Percentiles rank a stretch among this genome's conserved stretches.
These are phyloP conservation scores for Drosophila neonasuta DNA, from an alignment of 2,888 invertebrate genomes.

Conservation along the genomic window DNA sequence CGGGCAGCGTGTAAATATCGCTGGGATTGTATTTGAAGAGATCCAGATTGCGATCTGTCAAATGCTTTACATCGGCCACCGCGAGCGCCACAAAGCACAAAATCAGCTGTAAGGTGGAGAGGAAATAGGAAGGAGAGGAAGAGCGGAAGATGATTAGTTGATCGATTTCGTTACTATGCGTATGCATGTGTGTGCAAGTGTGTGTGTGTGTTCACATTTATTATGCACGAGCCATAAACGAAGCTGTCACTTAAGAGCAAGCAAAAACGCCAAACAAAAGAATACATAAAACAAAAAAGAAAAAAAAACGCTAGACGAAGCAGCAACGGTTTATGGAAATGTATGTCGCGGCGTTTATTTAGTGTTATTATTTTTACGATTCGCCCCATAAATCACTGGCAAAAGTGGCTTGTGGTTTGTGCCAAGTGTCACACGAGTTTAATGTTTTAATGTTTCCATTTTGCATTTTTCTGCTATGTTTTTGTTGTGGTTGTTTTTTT, in stretches of 20 bases:
- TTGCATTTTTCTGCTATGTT: slow-evolving; percentile 17
- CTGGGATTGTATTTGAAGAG: slow-evolving; percentile 81
- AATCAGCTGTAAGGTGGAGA: slow-evolving; percentile 51
- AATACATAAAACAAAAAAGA: slow-evolving; percentile 9
- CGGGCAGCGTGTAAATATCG: slow-evolving; percentile 80
- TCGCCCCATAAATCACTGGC: slow-evolving; percentile 41
- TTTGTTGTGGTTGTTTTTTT: neutral
- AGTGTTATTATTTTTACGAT: slow-evolving; percentile 43
- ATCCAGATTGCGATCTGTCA: slow-evolving; percentile 77
- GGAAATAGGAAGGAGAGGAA: slow-evolving; percentile 2
- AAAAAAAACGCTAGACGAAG: neutral
- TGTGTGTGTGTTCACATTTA: slow-evolving; percentile 20
- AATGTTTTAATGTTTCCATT: slow-evolving; percentile 34
- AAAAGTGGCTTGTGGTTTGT: slow-evolving; percentile 28
- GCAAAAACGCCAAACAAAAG: slow-evolving; percentile 8
- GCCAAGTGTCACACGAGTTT: slow-evolving; percentile 45
- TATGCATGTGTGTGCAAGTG: neutral
- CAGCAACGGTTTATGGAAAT: slow-evolving; percentile 35
- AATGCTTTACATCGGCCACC: slow-evolving; percentile 76
- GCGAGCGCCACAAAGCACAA: slow-evolving; percentile 71
- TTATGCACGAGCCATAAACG: slow-evolving; percentile 31
- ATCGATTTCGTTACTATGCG: slow-evolving; percentile 21
- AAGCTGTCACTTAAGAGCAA: slow-evolving; percentile 44
- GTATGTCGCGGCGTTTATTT: slow-evolving; percentile 17
- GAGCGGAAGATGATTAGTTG: slow-evolving; percentile 31